A percentile compares a stretch with the other conserved stretches of the same genome.
Conservation (phyloP, 2,888 invertebrate genomes). For the Herminia tarsipennalis region DNA sequence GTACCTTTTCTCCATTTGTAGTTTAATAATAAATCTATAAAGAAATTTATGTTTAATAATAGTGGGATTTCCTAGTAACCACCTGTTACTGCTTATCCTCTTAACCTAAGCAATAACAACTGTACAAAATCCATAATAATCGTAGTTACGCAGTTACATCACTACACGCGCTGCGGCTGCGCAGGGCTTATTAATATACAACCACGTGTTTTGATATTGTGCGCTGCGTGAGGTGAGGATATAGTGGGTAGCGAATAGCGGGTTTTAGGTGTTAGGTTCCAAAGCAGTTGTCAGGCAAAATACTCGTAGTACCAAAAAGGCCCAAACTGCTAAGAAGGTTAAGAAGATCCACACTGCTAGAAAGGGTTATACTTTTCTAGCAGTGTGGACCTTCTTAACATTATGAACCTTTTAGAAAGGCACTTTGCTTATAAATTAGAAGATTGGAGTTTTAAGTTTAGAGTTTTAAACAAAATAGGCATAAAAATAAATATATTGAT, state of each 20-base stretch:
- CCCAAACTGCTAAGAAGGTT: too few relatives aligned
- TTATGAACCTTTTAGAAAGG: too few relatives aligned
- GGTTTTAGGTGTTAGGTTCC: too few relatives aligned
- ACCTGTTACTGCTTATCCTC: slow-evolving; percentile 6
- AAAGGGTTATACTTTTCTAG: too few relatives aligned
- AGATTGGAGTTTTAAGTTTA: too few relatives aligned
- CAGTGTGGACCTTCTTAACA: too few relatives aligned
- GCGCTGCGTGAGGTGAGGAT: slow-evolving; percentile 44
- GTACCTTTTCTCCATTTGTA: not conserved
- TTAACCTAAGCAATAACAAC: slow-evolving; percentile 12
- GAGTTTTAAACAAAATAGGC: too few relatives aligned
- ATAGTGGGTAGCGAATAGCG: slow-evolving; percentile 37
- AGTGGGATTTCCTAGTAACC: slow-evolving; percentile 4
- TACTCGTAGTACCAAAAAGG: too few relatives aligned
- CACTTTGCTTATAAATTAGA: too few relatives aligned
- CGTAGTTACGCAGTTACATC: slow-evolving; percentile 68
- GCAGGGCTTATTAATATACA: slow-evolving; percentile 76
- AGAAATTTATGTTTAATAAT: slow-evolving; percentile 1
- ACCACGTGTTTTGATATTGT: slow-evolving; percentile 73
- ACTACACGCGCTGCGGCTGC: slow-evolving; percentile 73
- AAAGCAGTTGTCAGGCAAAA: too few relatives aligned
- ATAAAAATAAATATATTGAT: too few relatives aligned
- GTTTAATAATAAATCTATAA: not conserved
- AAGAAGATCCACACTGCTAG: too few relatives aligned
- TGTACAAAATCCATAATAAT: slow-evolving; percentile 45